Base-by-base conservation (phyloP, 1,140 invertebrate genomes). In the Trachelipus rathkii region DNA sequence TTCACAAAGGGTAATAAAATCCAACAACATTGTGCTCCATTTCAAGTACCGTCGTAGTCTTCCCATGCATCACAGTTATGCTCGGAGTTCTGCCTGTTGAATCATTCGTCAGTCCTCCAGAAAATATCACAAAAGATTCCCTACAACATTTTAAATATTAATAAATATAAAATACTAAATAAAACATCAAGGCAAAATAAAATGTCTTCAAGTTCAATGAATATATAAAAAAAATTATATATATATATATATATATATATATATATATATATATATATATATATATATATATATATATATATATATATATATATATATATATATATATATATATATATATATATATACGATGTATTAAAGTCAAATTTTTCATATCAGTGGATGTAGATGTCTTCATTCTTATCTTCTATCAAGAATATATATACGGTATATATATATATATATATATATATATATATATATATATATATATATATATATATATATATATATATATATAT, bases 21-120 rank as follows among this genome's bases (percentile, higher is more conserved):
- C 96, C 96, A 71, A 99, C 90, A 71, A 99, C 95, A 84, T 92
- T 94, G 86, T 98, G 95, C 84, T 99, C 97, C 97, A 99, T 99
- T 89, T 99, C 96, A 81, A 99, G 87, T 72, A 98, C 95, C 1
- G 96, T 98, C 60, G 95, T 97, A 78, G 92, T 93, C 87, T 96
- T 95, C 74, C 92, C 93, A 85, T 95, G 93, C 84, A 98, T 94
- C 76, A 98, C 94, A 24, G 96, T 97, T 84, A 99, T 93, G 85
- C 95, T 95, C 78, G 96, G 96, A 75, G 95, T 94, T 83, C 92
- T 89, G 75, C 93, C 93, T 77, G 92, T 91, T 85, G 92, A 91
- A 84, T 97, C 95, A 83, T 91, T 91, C 67, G 95, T 91, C 86
- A 97, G 89, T 50, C 96, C 96, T 82, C 96, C 96, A 81, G 94